Evolutionary conservation across 2,797 vertebrate species (phyloP), one percentile per base, ranked within the genome.

Genomic region (Carduelis carduelis): DNA sequence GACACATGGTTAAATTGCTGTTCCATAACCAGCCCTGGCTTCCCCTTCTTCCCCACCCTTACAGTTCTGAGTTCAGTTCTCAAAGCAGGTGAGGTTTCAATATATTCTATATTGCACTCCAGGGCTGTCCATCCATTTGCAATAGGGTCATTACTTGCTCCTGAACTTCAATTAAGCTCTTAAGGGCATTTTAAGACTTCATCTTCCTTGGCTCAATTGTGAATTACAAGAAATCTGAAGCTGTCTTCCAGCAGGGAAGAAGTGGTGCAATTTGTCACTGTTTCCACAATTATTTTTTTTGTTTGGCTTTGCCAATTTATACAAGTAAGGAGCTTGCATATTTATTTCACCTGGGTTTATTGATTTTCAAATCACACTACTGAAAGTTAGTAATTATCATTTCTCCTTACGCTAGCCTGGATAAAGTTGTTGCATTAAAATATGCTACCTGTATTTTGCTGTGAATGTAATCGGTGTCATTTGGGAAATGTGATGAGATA

Each of bases 401-500:
- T 93, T 93, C 75, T 93, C 82, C 95, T 93, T 84, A 80, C 6
- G 0, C 85, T 84, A 86, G 76, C 79, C 77, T 89, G 91, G 86
- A 90, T 92, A 75, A 92, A 92, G 88, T 76, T 92, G 81, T 82
- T 91, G 81, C 83, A 57, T 94, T 94, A 93, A 93, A 93, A 96
- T 95, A 92, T 83, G 94, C 77, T 96, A 92, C 94, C 79, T 96
- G 83, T 96, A 86, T 86, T 95, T 90, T 43, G 2, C 79, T 86
- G 79, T 76, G 85, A 91, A 78, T 82, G 83, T 96, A 95, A 94
- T 97, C 43, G 81, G 92, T 97, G 84, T 97, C 95, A 95, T 96
- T 93, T 85, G 95, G 97, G 97, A 84, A 91, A 91, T 95, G 84
- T 97, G 94, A 91, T 97, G 82, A 96, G 74, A 94, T 97, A 87